Percentiles rank a stretch among this genome's conserved stretches.
These are phyloP conservation scores for Agraylea sexmaculata DNA, from an alignment of 1,140 invertebrate genomes.

Conservation along the genomic window DNA sequence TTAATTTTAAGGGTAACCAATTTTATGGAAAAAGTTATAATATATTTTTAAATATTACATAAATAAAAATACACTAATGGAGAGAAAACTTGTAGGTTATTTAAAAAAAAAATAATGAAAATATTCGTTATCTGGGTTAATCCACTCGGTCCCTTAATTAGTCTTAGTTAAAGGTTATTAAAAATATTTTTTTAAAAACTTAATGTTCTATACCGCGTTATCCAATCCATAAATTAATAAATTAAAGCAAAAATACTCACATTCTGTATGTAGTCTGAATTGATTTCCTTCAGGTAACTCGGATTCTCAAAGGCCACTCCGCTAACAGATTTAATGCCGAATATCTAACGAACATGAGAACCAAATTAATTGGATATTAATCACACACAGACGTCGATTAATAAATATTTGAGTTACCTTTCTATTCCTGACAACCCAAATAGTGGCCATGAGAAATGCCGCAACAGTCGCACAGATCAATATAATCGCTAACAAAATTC, in stretches of 20 bases:
- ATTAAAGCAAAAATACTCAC: slow-evolving; percentile 34
- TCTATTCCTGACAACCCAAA: slow-evolving; percentile 53
- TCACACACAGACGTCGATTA: no score
- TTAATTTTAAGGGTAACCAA: no score
- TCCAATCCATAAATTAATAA: background rate
- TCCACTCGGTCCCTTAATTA: no score
- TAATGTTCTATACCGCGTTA: background rate
- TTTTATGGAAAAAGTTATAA: no score
- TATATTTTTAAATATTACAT: no score
- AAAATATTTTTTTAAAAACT: no score
- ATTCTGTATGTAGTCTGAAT: slow-evolving; percentile 54
- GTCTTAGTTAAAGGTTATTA: no score
- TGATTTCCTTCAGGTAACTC: slow-evolving; percentile 65
- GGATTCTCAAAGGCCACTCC: slow-evolving; percentile 79
- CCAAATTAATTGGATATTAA: no score
- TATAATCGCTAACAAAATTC: slow-evolving; percentile 52
- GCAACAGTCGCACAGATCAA: slow-evolving; percentile 53
- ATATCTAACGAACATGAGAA: slow-evolving; percentile 27
- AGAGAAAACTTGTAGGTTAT: no score
- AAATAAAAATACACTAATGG: no score
- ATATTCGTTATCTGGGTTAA: no score
- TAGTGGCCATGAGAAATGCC: slow-evolving; percentile 46
- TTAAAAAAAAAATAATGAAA: no score
- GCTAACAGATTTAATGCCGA: slow-evolving; percentile 43
- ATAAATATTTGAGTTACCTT: slow-evolving; percentile 41